Evolutionary conservation across 1,140 invertebrate genomes (phyloP).

Genomic region (Bombus breviceps): DNA sequence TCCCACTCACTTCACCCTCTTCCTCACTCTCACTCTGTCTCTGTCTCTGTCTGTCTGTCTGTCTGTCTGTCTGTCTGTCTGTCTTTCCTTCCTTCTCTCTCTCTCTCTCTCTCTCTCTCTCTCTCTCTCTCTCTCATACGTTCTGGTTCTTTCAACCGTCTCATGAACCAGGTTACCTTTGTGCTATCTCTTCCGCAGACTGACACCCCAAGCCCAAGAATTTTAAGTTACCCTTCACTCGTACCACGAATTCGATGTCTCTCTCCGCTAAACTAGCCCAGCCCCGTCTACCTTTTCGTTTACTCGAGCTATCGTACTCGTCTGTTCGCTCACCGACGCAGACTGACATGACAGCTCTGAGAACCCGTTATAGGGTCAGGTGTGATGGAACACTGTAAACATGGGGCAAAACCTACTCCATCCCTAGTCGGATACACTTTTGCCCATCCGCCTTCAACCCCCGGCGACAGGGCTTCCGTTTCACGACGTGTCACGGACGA

Average conservation of each 20-base stretch:
- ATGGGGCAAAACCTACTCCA: constrained; percentile 43
- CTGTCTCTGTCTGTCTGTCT: background rate
- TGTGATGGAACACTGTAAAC: constrained; percentile 57
- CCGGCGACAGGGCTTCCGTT: constrained; percentile 35
- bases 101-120: too few species aligned
- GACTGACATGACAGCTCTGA: constrained; percentile 42
- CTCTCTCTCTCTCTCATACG: background rate
- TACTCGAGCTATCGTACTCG: constrained; percentile 8
- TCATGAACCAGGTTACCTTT: constrained; percentile 1
- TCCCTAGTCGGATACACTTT: constrained; percentile 39
- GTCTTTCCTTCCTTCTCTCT: background rate
- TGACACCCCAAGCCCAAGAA: constrained; percentile 11
- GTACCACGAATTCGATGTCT: background rate
- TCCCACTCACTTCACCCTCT: constrained; percentile 1
- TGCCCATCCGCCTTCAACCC: constrained; percentile 2
- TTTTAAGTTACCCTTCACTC: constrained; percentile 48
- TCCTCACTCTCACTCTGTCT: background rate
- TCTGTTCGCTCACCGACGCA: constrained; percentile 37
- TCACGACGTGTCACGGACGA: constrained; percentile 19
- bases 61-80: background rate
- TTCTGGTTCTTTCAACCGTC: background rate
- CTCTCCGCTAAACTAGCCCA: background rate
- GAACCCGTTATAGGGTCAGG: constrained; percentile 51
- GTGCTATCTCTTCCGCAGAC: constrained; percentile 14
- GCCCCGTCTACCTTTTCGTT: constrained; percentile 2